A percentile compares a stretch with the other conserved stretches of the same genome.
Conservation (phyloP, 2,888 invertebrate genomes). For the Eulithis prunata region DNA sequence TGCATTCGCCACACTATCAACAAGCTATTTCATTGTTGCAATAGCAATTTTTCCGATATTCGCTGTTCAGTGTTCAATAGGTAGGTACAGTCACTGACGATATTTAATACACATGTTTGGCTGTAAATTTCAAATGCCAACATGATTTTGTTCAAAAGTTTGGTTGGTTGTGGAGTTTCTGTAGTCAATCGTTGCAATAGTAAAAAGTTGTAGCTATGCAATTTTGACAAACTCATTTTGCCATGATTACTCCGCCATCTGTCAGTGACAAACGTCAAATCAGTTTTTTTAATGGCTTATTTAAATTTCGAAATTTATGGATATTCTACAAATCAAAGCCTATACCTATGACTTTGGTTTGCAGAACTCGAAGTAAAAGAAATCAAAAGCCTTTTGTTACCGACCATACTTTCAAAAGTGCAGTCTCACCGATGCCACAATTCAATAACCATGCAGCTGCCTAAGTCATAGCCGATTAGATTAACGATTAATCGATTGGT, state of each 20-base stretch:
- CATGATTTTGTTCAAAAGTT: no score
- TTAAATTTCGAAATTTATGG: no score
- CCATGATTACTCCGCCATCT: no score
- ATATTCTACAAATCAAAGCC: neutral
- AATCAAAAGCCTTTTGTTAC: neutral
- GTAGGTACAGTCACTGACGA: neutral
- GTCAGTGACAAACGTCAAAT: no score
- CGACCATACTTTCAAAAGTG: slow-evolving; percentile 36
- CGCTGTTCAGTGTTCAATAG: slow-evolving; percentile 20
- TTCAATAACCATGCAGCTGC: slow-evolving; percentile 70
- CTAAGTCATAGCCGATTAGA: slow-evolving; percentile 51
- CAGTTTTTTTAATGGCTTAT: no score
- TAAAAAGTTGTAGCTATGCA: no score
- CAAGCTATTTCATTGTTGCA: slow-evolving; percentile 49
- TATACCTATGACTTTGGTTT: no score
- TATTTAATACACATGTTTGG: no score
- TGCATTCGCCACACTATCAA: slow-evolving; percentile 42
- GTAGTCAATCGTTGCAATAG: no score
- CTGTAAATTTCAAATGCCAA: no score
- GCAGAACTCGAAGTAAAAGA: neutral
- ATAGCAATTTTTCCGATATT: slow-evolving; percentile 64
- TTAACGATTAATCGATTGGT: slow-evolving; percentile 30
- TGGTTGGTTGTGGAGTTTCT: no score
- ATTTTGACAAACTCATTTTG: no score
- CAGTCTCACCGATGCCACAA: slow-evolving; percentile 64